Conservation (phyloP, 2,888 invertebrate species). For the Drosophila pegasa region DNA sequence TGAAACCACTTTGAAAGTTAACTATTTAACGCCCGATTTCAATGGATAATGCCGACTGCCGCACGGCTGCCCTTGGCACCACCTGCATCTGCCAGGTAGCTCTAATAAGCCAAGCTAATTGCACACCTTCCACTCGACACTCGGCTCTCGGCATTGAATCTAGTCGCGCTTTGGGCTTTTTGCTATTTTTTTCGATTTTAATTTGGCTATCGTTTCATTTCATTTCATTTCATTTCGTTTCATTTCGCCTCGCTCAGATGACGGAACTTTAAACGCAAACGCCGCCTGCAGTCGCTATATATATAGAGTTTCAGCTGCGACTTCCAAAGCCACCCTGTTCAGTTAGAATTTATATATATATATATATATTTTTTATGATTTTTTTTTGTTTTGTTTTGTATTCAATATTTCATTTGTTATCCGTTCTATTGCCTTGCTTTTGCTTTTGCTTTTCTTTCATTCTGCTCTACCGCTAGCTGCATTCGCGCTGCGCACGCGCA, state of each 20-base stretch:
- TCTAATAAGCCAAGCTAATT: conserved; percentile 10
- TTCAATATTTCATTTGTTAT: conserved; percentile 43
- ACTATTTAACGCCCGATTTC: conserved; percentile 17
- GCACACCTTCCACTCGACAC: conserved; percentile 42
- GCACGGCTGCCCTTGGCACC: conserved; percentile 15
- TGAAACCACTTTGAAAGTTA: conserved; percentile 11
- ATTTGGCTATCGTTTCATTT: conserved; percentile 18
- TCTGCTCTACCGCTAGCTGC: conserved; percentile 37
- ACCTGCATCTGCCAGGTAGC: conserved; percentile 14
- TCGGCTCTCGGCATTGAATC: conserved; percentile 72
- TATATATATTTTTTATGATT: conserved; percentile 10
- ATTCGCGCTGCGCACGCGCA: conserved; percentile 68
- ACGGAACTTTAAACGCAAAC: conserved; percentile 48
- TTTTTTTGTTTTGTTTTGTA: conserved; percentile 17
- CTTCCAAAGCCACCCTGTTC: conserved; percentile 44
- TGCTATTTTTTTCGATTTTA: conserved; percentile 1
- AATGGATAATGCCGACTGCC: conserved; percentile 1
- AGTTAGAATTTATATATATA: background rate
- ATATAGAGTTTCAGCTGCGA: too few relatives aligned
- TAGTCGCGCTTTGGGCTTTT: conserved; percentile 28
- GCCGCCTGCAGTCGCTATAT: conserved; percentile 2
- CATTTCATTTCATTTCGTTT: conserved; percentile 32
- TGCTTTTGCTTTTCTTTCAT: conserved; percentile 52
- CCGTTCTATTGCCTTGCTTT: conserved; percentile 39
- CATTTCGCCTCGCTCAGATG: conserved; percentile 52